phyloP scores from a whole-genome alignment of 2,113 vertebrate genomes.

The Tor tambroides region DNA sequence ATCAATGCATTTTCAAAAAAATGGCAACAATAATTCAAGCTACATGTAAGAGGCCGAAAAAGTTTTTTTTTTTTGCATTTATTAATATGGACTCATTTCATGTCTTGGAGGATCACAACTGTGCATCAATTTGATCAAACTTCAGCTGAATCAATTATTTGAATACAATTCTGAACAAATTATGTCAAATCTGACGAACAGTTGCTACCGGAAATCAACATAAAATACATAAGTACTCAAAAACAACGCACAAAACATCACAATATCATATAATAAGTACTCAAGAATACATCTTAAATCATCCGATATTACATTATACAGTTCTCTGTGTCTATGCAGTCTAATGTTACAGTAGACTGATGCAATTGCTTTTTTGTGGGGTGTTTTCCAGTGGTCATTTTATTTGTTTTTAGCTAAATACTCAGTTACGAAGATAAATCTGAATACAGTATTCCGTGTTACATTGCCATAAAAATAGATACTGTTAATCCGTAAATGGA shows the following conservation, averaged over 20 bases:
- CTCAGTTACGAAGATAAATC: not conserved
- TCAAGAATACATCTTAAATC: not conserved
- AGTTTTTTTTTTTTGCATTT: not conserved
- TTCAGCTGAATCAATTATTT: not conserved
- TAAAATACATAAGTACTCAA: not conserved
- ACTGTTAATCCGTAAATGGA: no score
- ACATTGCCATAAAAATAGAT: not conserved
- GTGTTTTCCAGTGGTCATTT: not conserved
- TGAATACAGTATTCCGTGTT: not conserved
- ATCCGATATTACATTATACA: not conserved
- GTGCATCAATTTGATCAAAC: not conserved
- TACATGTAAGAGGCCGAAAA: not conserved
- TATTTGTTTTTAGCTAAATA: not conserved
- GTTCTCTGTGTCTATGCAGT: not conserved
- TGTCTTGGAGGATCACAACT: not conserved
- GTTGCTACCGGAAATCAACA: not conserved
- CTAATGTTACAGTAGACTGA: not conserved
- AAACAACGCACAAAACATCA: not conserved
- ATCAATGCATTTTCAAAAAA: not conserved
- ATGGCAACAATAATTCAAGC: not conserved
- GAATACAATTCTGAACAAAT: not conserved
- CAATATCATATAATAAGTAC: not conserved
- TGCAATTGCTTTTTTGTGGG: no score
- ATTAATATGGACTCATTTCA: not conserved
- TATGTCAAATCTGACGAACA: not conserved